Conservation (phyloP, 2,797 vertebrate species). For the Gallinago solitaria region DNA sequence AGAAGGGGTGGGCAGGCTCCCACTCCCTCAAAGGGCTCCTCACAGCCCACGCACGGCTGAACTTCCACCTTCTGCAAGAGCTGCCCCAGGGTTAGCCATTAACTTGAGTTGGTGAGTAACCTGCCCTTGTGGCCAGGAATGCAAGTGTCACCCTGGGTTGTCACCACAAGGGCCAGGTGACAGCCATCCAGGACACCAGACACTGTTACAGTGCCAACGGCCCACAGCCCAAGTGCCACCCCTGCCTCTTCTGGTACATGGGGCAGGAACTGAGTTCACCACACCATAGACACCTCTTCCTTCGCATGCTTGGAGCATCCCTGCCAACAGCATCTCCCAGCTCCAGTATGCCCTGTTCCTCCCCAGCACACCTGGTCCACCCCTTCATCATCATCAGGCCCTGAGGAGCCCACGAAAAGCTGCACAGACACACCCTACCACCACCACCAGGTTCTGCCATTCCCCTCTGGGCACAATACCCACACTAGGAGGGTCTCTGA, state of each 20-base stretch:
- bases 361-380: background rate
- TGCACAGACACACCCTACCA: no score
- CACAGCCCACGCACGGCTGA: background rate
- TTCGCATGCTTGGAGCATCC: background rate
- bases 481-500: rapidly evolving
- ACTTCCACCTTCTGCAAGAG: conserved; percentile 73
- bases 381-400: background rate
- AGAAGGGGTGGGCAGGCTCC: background rate
- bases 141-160: background rate
- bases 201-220: background rate
- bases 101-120: conserved; percentile 61
- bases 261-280: background rate
- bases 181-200: background rate
- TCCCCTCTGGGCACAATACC: no score
- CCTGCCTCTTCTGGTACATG: background rate
- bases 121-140: conserved; percentile 13
- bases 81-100: conserved; percentile 47
- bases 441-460: background rate
- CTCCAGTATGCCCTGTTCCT: background rate
- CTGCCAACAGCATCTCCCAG: background rate
- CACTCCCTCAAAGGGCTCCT: background rate
- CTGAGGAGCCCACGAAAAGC: rapidly evolving
- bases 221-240: background rate
- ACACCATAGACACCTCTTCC: background rate
- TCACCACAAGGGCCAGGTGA: background rate